Base-by-base conservation (phyloP, 2,113 vertebrate species). In the Orthonyx spaldingii region DNA sequence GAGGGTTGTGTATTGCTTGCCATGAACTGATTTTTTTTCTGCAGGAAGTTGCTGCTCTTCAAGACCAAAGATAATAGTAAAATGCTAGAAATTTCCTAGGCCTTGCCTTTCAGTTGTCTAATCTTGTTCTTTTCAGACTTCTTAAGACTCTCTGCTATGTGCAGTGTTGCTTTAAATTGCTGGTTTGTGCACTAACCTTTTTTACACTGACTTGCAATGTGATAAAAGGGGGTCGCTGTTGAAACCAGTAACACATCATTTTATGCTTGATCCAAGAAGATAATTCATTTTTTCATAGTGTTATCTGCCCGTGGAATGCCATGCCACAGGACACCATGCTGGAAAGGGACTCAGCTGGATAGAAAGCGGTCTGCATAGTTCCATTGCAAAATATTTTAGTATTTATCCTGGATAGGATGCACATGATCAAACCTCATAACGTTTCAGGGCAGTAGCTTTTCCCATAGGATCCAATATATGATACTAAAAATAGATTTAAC, bases 21-120 rank as follows among this genome's bases (percentile, higher is more conserved):
- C 1, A 6, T 68, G 44, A 87, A 72, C 42, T 81, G 60, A 32
- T 2, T 89, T 86, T 90, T 95, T 87, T 87, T 87, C 74, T 94
- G 28, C 81, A 94, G 87, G 94, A 95, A 96, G 87, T 85, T 4
- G 6, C 70, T 89, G 75, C 86, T 92, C 84, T 90, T 89, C 63
- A 66, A 89, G 87, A 84, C 74, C 70, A 55, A 65, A 85, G 78
- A 89, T 93, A 91, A 95, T 79, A 84, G 39, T 53, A 35, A 95
- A 76, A 93, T 49, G 59, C 64, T 87, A 76, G 84, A 95, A 91
- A 61, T 85, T 87, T 78, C 66, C 47, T 89, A 69, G 63, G 46
- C 78, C n/a, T 66, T 93, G 83, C 83, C 80, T 90, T 90, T 80
- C 32, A 60, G 47, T 74, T 90, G 55, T 52, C 68, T 86, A 10